phyloP scores from a whole-genome alignment of 2,113 vertebrate species.

The Mustela nigripes region DNA sequence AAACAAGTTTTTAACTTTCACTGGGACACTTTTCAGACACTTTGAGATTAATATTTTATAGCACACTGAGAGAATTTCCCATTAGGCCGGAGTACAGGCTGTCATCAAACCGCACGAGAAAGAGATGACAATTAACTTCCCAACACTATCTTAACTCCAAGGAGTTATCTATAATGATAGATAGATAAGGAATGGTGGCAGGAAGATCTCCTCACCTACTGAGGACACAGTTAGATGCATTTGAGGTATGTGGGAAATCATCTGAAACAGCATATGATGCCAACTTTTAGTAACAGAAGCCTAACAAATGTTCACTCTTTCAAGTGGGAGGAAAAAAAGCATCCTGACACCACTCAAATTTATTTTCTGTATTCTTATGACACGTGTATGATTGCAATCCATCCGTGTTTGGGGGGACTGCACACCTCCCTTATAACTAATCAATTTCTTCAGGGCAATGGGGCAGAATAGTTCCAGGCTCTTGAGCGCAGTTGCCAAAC shows the following conservation, averaged over 20 bases:
- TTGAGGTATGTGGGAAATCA: slow-evolving; percentile 12
- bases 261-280: slow-evolving; percentile 14
- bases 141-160: slow-evolving; percentile 7
- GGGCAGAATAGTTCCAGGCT: neutral
- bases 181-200: neutral
- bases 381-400: neutral
- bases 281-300: slow-evolving; percentile 60
- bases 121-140: slow-evolving; percentile 3
- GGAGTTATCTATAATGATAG: neutral
- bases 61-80: slow-evolving; percentile 33
- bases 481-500: neutral
- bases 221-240: neutral
- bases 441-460: neutral
- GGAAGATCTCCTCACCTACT: neutral
- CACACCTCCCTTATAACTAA: neutral
- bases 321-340: neutral
- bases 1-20: neutral
- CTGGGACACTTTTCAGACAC: neutral
- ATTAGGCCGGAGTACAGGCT: slow-evolving; percentile 28
- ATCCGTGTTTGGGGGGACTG: neutral
- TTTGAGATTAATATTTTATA: neutral
- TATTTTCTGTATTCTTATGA: slow-evolving; percentile 11
- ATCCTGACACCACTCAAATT: neutral
- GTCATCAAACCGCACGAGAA: slow-evolving; percentile 30
- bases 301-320: slow-evolving; percentile 52